Percentiles rank a stretch among this genome's conserved stretches.
These are phyloP conservation scores for Phylloscopus collybita DNA, from an alignment of 2,797 vertebrate species.

Conservation along the genomic window DNA sequence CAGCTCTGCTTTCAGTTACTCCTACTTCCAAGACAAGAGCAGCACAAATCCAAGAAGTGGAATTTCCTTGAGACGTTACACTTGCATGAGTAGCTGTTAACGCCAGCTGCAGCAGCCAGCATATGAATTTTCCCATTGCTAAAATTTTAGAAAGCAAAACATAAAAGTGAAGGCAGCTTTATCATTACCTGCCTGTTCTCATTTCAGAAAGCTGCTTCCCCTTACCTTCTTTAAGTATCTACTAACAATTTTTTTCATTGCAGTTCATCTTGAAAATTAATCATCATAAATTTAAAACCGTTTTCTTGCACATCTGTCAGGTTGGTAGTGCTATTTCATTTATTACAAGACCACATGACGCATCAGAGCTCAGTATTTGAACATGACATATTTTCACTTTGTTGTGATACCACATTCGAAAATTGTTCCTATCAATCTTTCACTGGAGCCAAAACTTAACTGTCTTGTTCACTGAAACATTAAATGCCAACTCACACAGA, in stretches of 20 bases:
- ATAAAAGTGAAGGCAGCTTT: slow-evolving; percentile 40
- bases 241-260: slow-evolving; percentile 67
- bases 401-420: slow-evolving; percentile 77
- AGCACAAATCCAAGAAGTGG: not conserved
- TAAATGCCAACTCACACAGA: slow-evolving; percentile 71
- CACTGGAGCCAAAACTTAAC: slow-evolving; percentile 69
- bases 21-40: not conserved
- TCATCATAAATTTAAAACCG: slow-evolving; percentile 76
- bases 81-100: slow-evolving; percentile 1
- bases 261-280: slow-evolving; percentile 78
- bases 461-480: slow-evolving; percentile 76
- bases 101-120: not conserved
- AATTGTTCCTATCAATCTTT: slow-evolving; percentile 80
- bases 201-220: slow-evolving; percentile 35
- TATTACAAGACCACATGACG: slow-evolving; percentile 71
- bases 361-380: slow-evolving; percentile 75
- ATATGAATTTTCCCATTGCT: slow-evolving; percentile 3
- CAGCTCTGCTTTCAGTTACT: not conserved
- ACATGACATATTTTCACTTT: slow-evolving; percentile 78
- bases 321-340: slow-evolving; percentile 65
- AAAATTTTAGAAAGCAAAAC: not conserved
- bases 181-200: slow-evolving; percentile 52
- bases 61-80: not conserved
- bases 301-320: slow-evolving; percentile 74
- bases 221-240: slow-evolving; percentile 68